Conservation (phyloP, 1,140 invertebrate genomes). For the Parasteatoda tepidariorum region DNA sequence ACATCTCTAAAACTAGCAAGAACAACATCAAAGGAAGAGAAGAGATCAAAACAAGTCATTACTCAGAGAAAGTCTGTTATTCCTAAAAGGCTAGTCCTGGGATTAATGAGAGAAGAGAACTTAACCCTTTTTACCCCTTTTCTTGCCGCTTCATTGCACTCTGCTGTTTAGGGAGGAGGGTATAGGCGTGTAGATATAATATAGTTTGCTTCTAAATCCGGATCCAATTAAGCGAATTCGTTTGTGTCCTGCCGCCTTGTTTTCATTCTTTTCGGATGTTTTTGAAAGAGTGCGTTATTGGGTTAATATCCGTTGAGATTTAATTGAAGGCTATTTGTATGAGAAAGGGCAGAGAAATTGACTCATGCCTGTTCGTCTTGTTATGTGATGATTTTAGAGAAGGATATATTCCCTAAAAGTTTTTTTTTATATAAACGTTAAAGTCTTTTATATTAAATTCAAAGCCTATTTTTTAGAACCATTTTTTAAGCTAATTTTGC, state of each 20-base stretch:
- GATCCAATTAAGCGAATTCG: constrained; percentile 52
- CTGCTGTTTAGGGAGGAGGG: neutral
- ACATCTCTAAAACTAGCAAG: neutral
- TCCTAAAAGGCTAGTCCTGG: neutral
- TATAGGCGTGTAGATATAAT: constrained; percentile 51
- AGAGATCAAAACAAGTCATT: neutral
- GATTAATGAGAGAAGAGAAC: neutral
- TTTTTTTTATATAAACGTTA: neutral
- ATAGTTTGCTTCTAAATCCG: constrained; percentile 53
- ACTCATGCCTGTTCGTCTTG: neutral
- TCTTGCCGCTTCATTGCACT: too few relatives aligned
- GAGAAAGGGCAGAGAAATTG: neutral
- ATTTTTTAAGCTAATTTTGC: too few relatives aligned
- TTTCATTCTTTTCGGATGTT: constrained; percentile 41
- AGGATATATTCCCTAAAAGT: neutral
- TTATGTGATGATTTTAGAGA: neutral
- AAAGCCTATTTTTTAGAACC: too few relatives aligned
- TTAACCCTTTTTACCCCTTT: constrained; percentile 45
- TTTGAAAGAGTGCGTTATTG: constrained; percentile 25
- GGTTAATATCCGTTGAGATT: constrained; percentile 50
- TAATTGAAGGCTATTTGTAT: neutral
- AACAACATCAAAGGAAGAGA: neutral
- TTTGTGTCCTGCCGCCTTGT: constrained; percentile 47
- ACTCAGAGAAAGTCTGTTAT: neutral
- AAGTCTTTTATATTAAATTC: too few relatives aligned